phyloP scores from a whole-genome alignment of 2,888 invertebrate species.

The Bugula neritina region DNA sequence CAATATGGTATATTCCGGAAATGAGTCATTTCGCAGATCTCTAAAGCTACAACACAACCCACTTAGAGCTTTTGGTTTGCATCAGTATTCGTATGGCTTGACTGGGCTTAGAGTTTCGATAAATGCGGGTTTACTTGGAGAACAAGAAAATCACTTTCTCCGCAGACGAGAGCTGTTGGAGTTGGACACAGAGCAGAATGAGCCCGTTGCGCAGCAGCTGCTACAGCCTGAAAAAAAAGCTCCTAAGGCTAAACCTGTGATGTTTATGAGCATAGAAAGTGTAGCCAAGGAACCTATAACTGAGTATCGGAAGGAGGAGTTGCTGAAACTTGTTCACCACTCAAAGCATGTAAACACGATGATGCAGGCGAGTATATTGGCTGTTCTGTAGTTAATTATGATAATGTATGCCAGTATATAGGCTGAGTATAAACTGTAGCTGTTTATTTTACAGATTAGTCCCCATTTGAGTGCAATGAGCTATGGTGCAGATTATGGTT shows the following conservation, averaged over 20 bases:
- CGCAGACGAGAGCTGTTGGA: no score
- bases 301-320: not conserved
- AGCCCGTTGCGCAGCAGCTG: no score
- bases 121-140: no score
- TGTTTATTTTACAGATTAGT: not conserved
- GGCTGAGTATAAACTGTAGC: not conserved
- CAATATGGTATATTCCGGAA: no score
- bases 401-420: not conserved
- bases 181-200: no score
- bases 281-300: not conserved
- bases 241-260: not conserved
- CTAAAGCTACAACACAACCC: no score
- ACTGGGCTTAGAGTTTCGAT: no score
- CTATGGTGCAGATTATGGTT: not conserved
- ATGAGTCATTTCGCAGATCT: no score
- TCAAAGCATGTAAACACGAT: not conserved
- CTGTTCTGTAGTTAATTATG: not conserved
- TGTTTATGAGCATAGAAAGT: not conserved
- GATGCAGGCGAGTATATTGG: not conserved
- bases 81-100: no score
- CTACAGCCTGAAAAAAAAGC: no score
- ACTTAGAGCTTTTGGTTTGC: no score
- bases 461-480: not conserved
- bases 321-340: not conserved
- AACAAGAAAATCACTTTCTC: no score